Evolutionary conservation across 2,113 vertebrate species (phyloP).

Genomic region (Australoheros scitulus): DNA sequence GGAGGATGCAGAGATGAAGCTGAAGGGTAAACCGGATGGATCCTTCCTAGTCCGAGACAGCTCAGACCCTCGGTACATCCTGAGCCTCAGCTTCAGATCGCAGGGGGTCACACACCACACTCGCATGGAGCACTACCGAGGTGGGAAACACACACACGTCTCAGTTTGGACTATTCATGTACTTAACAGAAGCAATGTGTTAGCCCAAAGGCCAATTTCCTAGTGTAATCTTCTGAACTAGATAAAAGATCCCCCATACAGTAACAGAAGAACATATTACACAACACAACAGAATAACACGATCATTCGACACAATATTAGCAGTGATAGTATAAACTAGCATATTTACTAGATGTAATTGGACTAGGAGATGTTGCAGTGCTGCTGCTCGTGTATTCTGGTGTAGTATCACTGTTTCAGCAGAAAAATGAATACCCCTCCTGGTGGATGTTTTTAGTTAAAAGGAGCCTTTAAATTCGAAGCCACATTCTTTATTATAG

Average conservation of each 20-base stretch:
- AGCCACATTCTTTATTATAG: neutral
- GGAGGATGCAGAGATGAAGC: constrained; percentile 94
- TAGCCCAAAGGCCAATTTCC: neutral
- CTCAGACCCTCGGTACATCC: constrained; percentile 95
- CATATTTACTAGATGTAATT: neutral
- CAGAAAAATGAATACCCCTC: neutral
- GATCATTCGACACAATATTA: neutral
- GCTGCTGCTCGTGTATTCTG: neutral
- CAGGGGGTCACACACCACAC: constrained; percentile 86
- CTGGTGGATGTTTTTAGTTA: neutral
- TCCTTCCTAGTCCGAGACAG: constrained; percentile 97
- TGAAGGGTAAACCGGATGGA: constrained; percentile 94
- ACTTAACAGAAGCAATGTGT: neutral
- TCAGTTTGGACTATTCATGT: neutral
- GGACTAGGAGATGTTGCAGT: neutral
- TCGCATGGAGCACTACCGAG: constrained; percentile 78
- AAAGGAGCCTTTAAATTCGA: neutral
- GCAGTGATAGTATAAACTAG: neutral
- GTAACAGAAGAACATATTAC: neutral
- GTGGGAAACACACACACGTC: constrained; percentile 35
- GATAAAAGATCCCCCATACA: neutral
- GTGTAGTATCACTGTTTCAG: neutral
- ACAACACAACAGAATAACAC: neutral
- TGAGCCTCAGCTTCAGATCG: constrained; percentile 97
- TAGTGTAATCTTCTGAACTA: neutral